A percentile compares a stretch with the other conserved stretches of the same genome.
Conservation (phyloP, 2,113 vertebrate genomes). For the Steatornis caripensis region DNA sequence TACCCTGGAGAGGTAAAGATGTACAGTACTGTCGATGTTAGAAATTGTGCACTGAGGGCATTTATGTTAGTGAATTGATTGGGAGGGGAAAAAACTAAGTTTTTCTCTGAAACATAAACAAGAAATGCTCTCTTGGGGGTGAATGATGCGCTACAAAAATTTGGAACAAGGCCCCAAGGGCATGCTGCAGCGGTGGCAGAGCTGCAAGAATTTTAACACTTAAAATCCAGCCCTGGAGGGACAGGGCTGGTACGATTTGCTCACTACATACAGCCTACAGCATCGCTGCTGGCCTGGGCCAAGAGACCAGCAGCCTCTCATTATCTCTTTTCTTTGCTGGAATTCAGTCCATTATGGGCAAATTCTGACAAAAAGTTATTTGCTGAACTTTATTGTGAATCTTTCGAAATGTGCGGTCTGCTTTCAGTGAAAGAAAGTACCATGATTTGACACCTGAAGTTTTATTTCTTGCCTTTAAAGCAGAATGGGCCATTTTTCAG, state of each 20-base stretch:
- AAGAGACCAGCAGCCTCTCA: background rate
- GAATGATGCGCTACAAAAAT: background rate
- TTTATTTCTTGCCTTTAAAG: conserved; percentile 43
- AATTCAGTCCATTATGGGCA: conserved; percentile 1
- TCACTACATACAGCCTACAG: background rate
- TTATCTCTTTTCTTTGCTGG: background rate
- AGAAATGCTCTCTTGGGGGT: background rate
- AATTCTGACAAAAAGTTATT: background rate
- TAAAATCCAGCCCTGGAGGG: background rate
- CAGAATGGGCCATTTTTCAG: conserved; percentile 10
- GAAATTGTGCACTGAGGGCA: background rate
- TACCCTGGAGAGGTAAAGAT: conserved; percentile 15
- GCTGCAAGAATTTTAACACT: background rate
- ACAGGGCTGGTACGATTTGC: background rate
- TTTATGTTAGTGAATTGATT: conserved; percentile 27
- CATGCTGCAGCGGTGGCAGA: background rate
- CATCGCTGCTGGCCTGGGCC: background rate
- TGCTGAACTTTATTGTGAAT: background rate
- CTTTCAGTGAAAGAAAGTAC: background rate
- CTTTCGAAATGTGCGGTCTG: background rate
- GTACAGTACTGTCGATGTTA: background rate
- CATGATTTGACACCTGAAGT: background rate
- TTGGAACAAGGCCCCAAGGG: background rate
- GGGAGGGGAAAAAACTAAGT: background rate
- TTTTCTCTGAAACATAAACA: conserved; percentile 18